These are phyloP conservation scores for Melolontha melolontha DNA, from an alignment of 2,888 invertebrate species.

Conservation along the genomic window DNA sequence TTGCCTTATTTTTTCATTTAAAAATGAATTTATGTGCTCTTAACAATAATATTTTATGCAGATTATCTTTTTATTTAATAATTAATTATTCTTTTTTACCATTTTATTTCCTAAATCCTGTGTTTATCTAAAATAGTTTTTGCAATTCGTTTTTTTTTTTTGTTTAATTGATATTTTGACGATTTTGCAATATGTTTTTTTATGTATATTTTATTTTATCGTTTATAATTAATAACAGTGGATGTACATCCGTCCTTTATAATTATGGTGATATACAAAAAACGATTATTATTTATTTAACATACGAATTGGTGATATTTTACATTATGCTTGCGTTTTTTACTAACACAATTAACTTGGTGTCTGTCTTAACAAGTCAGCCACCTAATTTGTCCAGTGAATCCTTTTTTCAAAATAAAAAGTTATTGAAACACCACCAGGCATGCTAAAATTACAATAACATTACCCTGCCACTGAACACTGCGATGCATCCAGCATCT, in stretches of 20 bases:
- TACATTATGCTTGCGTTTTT: conserved; percentile 59
- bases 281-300: conserved; percentile 51
- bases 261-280: conserved; percentile 50
- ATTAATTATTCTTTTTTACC: too few relatives aligned
- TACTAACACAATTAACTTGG: conserved; percentile 48
- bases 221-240: conserved; percentile 56
- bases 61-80: too few relatives aligned
- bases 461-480: conserved; percentile 50
- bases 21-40: too few relatives aligned
- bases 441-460: conserved; percentile 53
- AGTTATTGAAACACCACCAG: conserved; percentile 40
- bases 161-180: conserved; percentile 45
- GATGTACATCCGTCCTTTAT: conserved; percentile 61
- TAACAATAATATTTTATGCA: too few relatives aligned
- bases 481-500: conserved; percentile 56
- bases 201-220: conserved; percentile 36
- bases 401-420: conserved; percentile 31
- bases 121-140: too few relatives aligned
- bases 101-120: too few relatives aligned
- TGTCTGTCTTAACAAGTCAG: conserved; percentile 5
- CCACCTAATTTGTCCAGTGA: conserved; percentile 28
- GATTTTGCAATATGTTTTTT: conserved; percentile 43
- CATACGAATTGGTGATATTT: conserved; percentile 64
- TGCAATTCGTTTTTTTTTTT: neutral
- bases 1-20: too few relatives aligned